Conservation (phyloP, 2,888 invertebrate genomes). For the Himalopsyche tibetana region DNA sequence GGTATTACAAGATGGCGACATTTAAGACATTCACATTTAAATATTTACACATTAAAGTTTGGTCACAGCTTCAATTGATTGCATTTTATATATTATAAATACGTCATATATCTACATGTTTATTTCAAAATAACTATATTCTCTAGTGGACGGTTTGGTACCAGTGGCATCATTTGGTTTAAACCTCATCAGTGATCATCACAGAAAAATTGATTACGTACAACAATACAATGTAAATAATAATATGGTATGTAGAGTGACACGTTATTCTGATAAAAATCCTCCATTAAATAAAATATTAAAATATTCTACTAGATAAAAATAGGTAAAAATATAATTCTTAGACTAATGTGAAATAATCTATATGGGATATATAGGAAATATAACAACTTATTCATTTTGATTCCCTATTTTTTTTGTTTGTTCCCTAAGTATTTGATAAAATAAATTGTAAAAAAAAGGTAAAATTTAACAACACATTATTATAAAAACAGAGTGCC, state of each 20-base stretch:
- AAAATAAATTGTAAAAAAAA: conserved; percentile 29
- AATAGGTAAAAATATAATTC: conserved; percentile 26
- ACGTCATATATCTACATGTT: conserved; percentile 50
- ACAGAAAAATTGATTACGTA: conserved; percentile 55
- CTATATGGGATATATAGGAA: background rate
- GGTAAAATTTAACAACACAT: too few relatives aligned
- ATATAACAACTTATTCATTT: background rate
- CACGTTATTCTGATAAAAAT: conserved; percentile 38
- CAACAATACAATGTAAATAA: conserved; percentile 44
- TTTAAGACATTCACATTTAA: conserved; percentile 49
- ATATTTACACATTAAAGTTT: conserved; percentile 60
- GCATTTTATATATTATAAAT: conserved; percentile 55
- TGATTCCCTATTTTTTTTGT: background rate
- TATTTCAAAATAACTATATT: conserved; percentile 39
- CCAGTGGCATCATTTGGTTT: conserved; percentile 52
- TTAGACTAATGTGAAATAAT: background rate
- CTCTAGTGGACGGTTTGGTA: conserved; percentile 47
- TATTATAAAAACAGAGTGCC: too few relatives aligned
- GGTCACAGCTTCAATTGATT: conserved; percentile 62
- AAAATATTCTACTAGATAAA: conserved; percentile 4
- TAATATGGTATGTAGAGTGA: conserved; percentile 53
- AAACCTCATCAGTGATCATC: conserved; percentile 49
- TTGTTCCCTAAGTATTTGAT: conserved; percentile 18
- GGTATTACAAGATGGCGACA: conserved; percentile 56
- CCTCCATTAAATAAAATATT: conserved; percentile 18